These are phyloP conservation scores for Byasa hedistus DNA, from an alignment of 2,888 invertebrate genomes.

Conservation along the genomic window DNA sequence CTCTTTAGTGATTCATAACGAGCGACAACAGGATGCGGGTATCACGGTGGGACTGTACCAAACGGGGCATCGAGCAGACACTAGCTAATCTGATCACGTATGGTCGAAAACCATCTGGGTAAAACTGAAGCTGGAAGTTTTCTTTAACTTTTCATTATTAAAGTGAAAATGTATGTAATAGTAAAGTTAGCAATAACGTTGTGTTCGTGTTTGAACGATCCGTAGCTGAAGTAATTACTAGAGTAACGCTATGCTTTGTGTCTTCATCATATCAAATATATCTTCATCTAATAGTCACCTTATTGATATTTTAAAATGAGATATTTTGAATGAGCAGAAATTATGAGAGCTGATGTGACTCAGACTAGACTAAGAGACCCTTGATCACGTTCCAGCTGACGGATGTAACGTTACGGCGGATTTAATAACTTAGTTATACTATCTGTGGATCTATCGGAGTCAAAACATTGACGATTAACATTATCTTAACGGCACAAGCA, in stretches of 20 bases:
- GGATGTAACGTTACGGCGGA: conserved; percentile 16
- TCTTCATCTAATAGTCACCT: not conserved
- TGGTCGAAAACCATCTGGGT: conserved; percentile 36
- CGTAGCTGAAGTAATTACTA: no score
- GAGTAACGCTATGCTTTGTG: no score
- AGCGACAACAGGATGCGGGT: conserved; percentile 22
- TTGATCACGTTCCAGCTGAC: conserved; percentile 27
- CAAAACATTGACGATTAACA: not conserved
- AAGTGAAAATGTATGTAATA: no score
- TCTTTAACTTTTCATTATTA: no score
- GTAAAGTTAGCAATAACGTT: no score
- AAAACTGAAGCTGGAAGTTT: conserved; percentile 26
- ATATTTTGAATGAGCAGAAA: conserved; percentile 18
- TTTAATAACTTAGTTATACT: not conserved
- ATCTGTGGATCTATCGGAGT: conserved; percentile 3
- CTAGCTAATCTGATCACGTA: conserved; percentile 37
- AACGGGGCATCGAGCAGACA: conserved; percentile 1
- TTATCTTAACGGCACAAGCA: not conserved
- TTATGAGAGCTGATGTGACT: conserved; percentile 9
- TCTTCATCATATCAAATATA: no score
- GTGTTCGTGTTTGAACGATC: no score
- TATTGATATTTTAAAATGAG: not conserved
- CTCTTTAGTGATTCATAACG: conserved; percentile 20
- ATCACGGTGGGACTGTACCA: conserved; percentile 17
- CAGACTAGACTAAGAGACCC: conserved; percentile 12